Base-by-base conservation (phyloP, 2,113 vertebrate genomes). In the Callocephalon fimbriatum region DNA sequence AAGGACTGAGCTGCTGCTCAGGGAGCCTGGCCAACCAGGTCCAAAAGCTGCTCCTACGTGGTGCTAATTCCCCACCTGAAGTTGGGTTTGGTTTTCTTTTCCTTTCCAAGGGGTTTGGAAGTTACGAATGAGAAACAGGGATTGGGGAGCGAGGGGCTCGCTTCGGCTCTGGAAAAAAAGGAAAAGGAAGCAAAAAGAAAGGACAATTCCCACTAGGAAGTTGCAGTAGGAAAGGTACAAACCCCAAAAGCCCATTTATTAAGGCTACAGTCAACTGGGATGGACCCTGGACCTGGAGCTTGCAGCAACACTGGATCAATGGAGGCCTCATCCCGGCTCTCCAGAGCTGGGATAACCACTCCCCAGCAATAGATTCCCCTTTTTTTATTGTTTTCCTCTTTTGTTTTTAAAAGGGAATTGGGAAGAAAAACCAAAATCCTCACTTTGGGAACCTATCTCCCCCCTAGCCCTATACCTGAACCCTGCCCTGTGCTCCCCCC, bases 151-250 rank as follows among this genome's bases (percentile, higher is more conserved):
- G 88, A 84, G 61, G 73, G 76, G 96, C 78, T 96, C 80, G 85
- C 97, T 86, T 96, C 54, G 50, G 94, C 96, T 97, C 92, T 85
- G 78, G 31, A 76, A 82, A 89, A 88, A 61, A 78, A 76, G 26
- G 4, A 25, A 50, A 13, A 21, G 2, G 13, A 20, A 8, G 27
- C 5, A 13, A 9, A 10, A 3, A 19, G 32, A 25, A 2, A 29
- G 47, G 61, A 95, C 4, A 9, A 68, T 95, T 96, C 88, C 73
- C 91, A 78, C 91, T 84, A 94, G 70, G 86, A 93, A 96, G 53
- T 86, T 42, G 13, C 19, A 66, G 92, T 61, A 65, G 90, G 54
- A 94, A 32, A 74, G 72, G n/a, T 5, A 12, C 15, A 56, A 58
- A 58, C 32, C 56, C 37, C 48, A 74, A 92, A 90, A 94, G 56